Conservation (phyloP, 2,113 vertebrate species). For the Astur gentilis region DNA sequence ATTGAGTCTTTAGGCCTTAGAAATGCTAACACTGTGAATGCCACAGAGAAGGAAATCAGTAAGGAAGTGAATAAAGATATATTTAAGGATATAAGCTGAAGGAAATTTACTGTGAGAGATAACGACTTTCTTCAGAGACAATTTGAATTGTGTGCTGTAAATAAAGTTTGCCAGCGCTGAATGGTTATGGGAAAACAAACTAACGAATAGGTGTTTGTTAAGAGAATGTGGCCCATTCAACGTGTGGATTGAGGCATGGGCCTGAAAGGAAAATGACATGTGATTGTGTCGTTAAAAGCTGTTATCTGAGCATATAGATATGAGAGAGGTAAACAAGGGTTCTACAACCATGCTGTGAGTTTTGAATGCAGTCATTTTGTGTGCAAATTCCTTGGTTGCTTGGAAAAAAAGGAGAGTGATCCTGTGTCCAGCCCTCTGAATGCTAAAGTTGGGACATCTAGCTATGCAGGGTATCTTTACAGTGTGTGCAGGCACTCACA, state of each 20-base stretch:
- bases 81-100: neutral
- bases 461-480: neutral
- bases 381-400: neutral
- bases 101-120: neutral
- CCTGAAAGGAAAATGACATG: neutral
- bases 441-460: neutral
- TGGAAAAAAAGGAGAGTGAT: neutral
- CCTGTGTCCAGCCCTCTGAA: neutral
- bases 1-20: neutral
- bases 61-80: neutral
- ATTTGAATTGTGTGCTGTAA: neutral
- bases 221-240: neutral
- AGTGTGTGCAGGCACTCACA: neutral
- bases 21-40: neutral
- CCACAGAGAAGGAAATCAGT: neutral
- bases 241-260: neutral
- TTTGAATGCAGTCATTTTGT: neutral
- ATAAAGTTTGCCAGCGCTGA: neutral
- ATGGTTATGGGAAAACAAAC: neutral
- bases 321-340: neutral
- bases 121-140: neutral
- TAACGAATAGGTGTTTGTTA: neutral
- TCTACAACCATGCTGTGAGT: accelerated
- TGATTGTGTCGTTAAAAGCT: neutral
- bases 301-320: neutral